Base-by-base conservation (phyloP, 2,888 invertebrate genomes). In the Theodoxus fluviatilis region DNA sequence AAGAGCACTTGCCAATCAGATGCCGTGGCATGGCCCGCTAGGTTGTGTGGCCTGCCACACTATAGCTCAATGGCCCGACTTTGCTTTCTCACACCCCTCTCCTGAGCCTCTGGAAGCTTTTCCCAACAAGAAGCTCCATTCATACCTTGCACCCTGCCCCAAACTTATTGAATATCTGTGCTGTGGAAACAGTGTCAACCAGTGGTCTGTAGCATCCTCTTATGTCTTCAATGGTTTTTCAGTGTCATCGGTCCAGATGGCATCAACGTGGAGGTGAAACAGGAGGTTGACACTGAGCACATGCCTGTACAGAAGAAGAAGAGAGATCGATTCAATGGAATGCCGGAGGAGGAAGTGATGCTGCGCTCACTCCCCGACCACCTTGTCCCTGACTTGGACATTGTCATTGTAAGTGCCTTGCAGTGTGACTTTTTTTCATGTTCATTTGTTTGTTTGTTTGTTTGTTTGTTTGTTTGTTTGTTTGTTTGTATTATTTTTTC, bases 261-360 rank as follows among this genome's bases (percentile, higher is more conserved):
- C 22, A 70, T 49, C 22, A 31, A 61, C 18, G 63, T 55, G 22
- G 74, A 75, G 57, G 52, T 82, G 64, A 83, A 84, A 73, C 84
- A 85, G 69, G 83, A 84, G 74, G 78, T 83, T 72, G 80, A 86
- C 35, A 82, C 84, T 59, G 86, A 86, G 73, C 90, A 91, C 74
- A 75, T 82, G 72, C 75, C 78, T 9, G 90, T 91, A 80, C 95
- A 95, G 69, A 83, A 80, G 71, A 80, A 77, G 70, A 86, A 85
- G 72, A 75, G 83, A 22, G 85, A 86, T 70, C 69, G 87, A 18
- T 87, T 87, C 74, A 85, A 86, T 64, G 87, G 87, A 4, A 83
- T 97, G 94, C 93, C 95, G 74, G 97, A 97, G 89, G 96, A 96
- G 87, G 97, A 98, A 90, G 96, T 98, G 63, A 92, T 94, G 73